phyloP scores from a whole-genome alignment of 2,113 vertebrate species.

The Gavialis gangeticus region DNA sequence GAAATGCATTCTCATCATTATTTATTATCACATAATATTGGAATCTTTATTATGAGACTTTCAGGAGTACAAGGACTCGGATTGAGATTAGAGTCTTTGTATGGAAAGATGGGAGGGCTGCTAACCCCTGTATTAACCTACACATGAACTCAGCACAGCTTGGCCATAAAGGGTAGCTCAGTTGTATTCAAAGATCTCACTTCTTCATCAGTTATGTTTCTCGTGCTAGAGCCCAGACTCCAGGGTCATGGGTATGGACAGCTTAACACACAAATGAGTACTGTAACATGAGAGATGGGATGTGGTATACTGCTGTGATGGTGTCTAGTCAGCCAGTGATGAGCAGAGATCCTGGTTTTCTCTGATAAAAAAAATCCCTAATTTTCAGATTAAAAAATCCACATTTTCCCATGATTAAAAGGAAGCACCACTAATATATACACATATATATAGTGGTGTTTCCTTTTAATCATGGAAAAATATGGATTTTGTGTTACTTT shows the following conservation, averaged over 20 bases:
- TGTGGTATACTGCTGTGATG: not conserved
- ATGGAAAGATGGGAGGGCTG: not conserved
- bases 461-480: too few species aligned
- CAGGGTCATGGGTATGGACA: rapidly evolving
- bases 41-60: not conserved
- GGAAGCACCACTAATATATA: too few species aligned
- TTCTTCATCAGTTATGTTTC: not conserved
- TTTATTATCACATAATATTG: slow-evolving; percentile 41
- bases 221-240: not conserved
- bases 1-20: slow-evolving; percentile 44
- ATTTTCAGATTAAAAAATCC: too few species aligned
- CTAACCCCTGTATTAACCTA: not conserved
- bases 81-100: not conserved
- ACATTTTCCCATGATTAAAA: too few species aligned
- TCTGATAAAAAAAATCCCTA: too few species aligned
- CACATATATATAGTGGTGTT: too few species aligned
- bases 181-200: not conserved
- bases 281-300: not conserved
- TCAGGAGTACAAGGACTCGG: not conserved
- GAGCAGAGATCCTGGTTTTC: too few species aligned
- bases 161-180: not conserved
- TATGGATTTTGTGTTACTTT: too few species aligned
- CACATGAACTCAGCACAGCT: not conserved
- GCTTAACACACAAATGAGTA: not conserved
- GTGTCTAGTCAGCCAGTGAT: too few species aligned